Evolutionary conservation across 2,113 vertebrate genomes (phyloP), one percentile per base, ranked within the genome.

Genomic region (Sprattus sprattus): DNA sequence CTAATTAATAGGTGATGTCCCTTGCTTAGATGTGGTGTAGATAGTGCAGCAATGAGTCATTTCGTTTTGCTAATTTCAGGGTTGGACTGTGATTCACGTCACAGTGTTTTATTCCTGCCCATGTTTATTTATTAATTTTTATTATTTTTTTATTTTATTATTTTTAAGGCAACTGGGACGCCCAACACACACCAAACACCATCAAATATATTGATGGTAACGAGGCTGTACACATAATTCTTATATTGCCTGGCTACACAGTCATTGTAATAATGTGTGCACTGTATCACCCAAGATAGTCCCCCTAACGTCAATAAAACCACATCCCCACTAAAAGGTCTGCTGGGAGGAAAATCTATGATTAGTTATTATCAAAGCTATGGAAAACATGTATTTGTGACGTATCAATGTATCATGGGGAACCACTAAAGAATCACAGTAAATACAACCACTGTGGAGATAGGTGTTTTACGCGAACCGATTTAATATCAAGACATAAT

Each of bases 1-100:
- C 86, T 87, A 90, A 91, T 93, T 93, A 92, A 92, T 89, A 89
- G 89, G 85, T 88, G 78, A 89, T 91, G 87, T 60, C 45, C 18
- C 28, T 87, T 84, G 82, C 87, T 85, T 64, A 86, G 88, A 92
- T 92, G 90, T 90, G 87, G 64, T 85, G 87, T 32, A 88, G 81
- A 89, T 57, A 87, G 84, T 81, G 57, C 87, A 88, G 86, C 85
- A 85, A 85, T 93, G 92, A 93, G 75, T 92, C 91, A 92, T 89
- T 78, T 39, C 28, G 2, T 78, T 16, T 32, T 32, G 28, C 71
- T 78, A 78, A 78, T 78, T 78, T 78, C 2, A 11, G 28, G 71
- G 71, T 39, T 44, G 71, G 13, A 39, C 39, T 32, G 25, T 78
- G 71, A 78, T 78, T 16, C 13, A 78, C 32, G 71, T 78, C 67